phyloP scores from a whole-genome alignment of 2,797 vertebrate genomes.

The Argya squamiceps region DNA sequence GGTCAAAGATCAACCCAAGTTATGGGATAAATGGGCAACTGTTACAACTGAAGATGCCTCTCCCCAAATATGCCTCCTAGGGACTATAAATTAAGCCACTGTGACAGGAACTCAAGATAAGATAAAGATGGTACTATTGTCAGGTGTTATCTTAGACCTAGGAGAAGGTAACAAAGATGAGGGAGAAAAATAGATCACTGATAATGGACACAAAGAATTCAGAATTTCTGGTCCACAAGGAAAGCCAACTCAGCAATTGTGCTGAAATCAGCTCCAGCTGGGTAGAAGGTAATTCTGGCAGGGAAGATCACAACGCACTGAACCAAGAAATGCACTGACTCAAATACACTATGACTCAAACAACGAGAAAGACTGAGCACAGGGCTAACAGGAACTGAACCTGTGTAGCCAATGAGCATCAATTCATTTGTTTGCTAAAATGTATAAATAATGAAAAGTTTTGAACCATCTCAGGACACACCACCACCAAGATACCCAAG shows the following conservation, averaged over 20 bases:
- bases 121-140: not conserved
- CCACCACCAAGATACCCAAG: not conserved
- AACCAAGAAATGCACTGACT: rapidly evolving
- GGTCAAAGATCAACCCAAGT: not conserved
- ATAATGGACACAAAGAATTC: not conserved
- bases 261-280: not conserved
- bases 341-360: rapidly evolving
- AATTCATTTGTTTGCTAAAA: not conserved
- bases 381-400: not conserved
- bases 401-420: not conserved
- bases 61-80: not conserved
- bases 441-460: not conserved
- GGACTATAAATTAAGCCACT: not conserved
- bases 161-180: not conserved
- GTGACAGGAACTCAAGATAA: not conserved
- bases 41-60: not conserved
- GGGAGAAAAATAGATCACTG: not conserved
- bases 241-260: not conserved
- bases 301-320: not conserved
- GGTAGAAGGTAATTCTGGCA: not conserved
- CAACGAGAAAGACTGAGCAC: not conserved
- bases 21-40: not conserved
- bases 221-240: not conserved
- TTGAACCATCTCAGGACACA: not conserved
- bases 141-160: not conserved